Conservation (phyloP, 2,113 vertebrate species). For the Trogon melanurus region DNA sequence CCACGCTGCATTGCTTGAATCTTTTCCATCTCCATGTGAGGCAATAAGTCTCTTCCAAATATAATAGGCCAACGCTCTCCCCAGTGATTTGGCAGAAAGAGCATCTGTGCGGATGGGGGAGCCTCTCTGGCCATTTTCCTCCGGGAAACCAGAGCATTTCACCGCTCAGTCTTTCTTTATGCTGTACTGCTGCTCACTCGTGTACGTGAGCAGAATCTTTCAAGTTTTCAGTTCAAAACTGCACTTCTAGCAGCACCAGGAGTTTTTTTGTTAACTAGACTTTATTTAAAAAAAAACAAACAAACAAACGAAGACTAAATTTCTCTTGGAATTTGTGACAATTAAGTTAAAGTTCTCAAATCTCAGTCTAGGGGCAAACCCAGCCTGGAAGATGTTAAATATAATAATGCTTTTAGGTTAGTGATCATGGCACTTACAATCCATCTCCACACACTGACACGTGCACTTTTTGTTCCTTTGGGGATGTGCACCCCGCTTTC, state of each 20-base stretch:
- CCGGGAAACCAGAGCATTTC: neutral
- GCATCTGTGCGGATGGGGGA: neutral
- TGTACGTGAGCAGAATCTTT: neutral
- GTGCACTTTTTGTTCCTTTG: neutral
- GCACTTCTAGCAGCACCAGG: neutral
- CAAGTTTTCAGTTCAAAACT: neutral
- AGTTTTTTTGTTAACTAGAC: neutral
- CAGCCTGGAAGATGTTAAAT: neutral
- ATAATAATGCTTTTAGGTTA: accelerated
- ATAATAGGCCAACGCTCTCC: neutral
- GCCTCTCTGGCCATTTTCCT: neutral
- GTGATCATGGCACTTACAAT: neutral
- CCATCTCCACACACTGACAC: neutral
- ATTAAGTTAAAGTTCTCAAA: neutral
- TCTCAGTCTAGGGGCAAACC: neutral
- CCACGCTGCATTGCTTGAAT: neutral
- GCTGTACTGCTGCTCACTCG: neutral
- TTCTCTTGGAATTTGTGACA: neutral
- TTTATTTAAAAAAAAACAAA: neutral
- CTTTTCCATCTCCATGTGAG: constrained; percentile 55
- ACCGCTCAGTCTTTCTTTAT: neutral
- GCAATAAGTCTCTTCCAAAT: constrained; percentile 23
- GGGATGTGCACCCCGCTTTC: neutral
- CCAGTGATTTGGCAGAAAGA: constrained; percentile 9
- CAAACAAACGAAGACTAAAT: neutral